Conservation (phyloP, 1,140 invertebrate genomes). For the Drusus annulatus region DNA sequence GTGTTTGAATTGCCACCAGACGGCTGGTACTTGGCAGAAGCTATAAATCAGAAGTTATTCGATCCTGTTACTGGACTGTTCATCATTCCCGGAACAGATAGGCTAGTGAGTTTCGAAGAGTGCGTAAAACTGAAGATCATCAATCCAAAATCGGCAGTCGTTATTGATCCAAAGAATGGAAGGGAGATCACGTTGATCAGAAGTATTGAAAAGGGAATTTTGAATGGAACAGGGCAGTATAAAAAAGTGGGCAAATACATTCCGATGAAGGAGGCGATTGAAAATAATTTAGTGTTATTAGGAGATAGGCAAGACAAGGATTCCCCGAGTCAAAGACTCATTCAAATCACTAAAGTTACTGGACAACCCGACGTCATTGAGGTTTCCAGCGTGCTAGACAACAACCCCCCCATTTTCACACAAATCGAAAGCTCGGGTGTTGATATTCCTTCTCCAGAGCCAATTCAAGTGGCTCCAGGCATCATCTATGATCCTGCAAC, state of each 20-base stretch:
- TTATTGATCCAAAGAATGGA: slow-evolving; percentile 82
- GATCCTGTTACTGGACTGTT: slow-evolving; percentile 88
- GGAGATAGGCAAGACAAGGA: slow-evolving; percentile 71
- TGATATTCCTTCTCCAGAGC: slow-evolving; percentile 73
- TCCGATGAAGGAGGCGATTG: slow-evolving; percentile 87
- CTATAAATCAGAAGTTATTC: slow-evolving; percentile 83
- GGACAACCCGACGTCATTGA: slow-evolving; percentile 80
- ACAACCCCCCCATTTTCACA: slow-evolving; percentile 63
- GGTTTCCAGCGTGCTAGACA: slow-evolving; percentile 71
- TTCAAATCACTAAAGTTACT: slow-evolving; percentile 75
- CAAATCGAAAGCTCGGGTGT: slow-evolving; percentile 70
- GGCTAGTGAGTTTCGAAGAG: slow-evolving; percentile 89
- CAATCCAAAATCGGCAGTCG: slow-evolving; percentile 83
- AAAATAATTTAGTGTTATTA: slow-evolving; percentile 77
- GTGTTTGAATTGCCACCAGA: slow-evolving; percentile 81
- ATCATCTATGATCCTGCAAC: slow-evolving; percentile 84
- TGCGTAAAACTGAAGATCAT: slow-evolving; percentile 90
- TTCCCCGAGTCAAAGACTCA: slow-evolving; percentile 70
- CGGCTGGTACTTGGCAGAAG: slow-evolving; percentile 85
- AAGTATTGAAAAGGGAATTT: slow-evolving; percentile 83
- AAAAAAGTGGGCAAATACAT: slow-evolving; percentile 72
- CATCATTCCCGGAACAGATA: slow-evolving; percentile 89
- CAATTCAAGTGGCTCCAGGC: slow-evolving; percentile 78
- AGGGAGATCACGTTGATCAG: slow-evolving; percentile 80
- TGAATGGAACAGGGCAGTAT: slow-evolving; percentile 86